Conservation (phyloP, 1,140 invertebrate genomes). For the Trissolcus basalis region DNA sequence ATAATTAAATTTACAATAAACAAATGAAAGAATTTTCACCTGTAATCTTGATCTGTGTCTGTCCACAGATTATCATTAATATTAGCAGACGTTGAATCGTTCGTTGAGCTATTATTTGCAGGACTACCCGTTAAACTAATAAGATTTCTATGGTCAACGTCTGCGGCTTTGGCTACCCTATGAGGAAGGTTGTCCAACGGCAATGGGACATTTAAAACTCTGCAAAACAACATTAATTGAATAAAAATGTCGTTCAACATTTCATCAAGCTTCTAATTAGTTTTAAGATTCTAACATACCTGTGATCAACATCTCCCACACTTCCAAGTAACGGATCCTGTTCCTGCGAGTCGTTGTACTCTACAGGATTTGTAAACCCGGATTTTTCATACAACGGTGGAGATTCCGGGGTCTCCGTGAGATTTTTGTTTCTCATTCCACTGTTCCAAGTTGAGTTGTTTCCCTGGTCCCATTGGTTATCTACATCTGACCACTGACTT, state of each 20-base stretch:
- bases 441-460: constrained; percentile 67
- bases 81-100: constrained; percentile 59
- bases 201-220: constrained; percentile 71
- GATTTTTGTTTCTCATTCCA: constrained; percentile 61
- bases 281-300: constrained; percentile 59
- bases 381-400: constrained; percentile 81
- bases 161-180: constrained; percentile 74
- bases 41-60: constrained; percentile 72
- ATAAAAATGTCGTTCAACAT: background rate
- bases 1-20: no score
- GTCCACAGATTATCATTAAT: constrained; percentile 67
- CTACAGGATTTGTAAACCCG: constrained; percentile 75
- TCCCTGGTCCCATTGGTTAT: constrained; percentile 68
- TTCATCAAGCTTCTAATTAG: background rate
- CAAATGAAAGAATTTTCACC: no score
- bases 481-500: constrained; percentile 65
- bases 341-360: constrained; percentile 78
- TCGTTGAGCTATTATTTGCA: constrained; percentile 69
- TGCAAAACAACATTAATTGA: constrained; percentile 23
- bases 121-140: constrained; percentile 87
- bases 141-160: constrained; percentile 89
- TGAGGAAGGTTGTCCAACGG: constrained; percentile 68
- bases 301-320: constrained; percentile 79
- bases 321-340: constrained; percentile 71
- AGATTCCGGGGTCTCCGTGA: constrained; percentile 80